Evolutionary conservation across 2,797 vertebrate species (phyloP).

Genomic region (Mormyrus proboscirostris): DNA sequence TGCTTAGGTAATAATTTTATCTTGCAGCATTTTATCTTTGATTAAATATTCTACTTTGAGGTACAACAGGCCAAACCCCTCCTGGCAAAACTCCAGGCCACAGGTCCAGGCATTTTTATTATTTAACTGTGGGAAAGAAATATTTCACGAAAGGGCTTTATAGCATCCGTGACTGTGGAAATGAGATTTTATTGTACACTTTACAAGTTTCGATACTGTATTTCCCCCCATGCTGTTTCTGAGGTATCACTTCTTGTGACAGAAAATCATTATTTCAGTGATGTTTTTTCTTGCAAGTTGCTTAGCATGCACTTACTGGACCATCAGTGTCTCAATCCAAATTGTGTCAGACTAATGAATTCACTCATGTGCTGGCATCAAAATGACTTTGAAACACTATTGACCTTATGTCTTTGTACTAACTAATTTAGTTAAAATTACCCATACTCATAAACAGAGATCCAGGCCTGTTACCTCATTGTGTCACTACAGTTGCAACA

Average conservation of each 20-base stretch:
- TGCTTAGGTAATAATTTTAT: not conserved
- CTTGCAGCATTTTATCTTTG: not conserved
- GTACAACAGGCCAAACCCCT: not conserved
- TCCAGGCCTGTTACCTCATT: not conserved
- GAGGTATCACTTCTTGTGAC: not conserved
- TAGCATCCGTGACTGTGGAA: not conserved
- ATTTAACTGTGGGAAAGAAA: not conserved
- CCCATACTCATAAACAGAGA: not conserved
- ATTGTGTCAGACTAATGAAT: slow-evolving; percentile 14
- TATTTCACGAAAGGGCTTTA: not conserved
- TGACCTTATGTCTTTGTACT: slow-evolving; percentile 16
- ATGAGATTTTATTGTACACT: not conserved
- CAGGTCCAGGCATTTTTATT: not conserved
- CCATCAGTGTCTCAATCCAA: not conserved
- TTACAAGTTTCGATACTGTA: not conserved
- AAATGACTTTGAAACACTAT: slow-evolving; percentile 13
- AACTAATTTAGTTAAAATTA: slow-evolving; percentile 6
- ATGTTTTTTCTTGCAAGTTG: not conserved
- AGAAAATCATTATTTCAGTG: slow-evolving; percentile 1
- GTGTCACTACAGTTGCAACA: not conserved
- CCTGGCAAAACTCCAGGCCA: not conserved
- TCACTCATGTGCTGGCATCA: slow-evolving; percentile 6
- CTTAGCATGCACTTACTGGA: not conserved
- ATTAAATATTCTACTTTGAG: not conserved
- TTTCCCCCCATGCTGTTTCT: not conserved